Evolutionary conservation across 53 echinoderm and acorn worm species (phyloP).

Genomic region (Luidia sarsii): DNA sequence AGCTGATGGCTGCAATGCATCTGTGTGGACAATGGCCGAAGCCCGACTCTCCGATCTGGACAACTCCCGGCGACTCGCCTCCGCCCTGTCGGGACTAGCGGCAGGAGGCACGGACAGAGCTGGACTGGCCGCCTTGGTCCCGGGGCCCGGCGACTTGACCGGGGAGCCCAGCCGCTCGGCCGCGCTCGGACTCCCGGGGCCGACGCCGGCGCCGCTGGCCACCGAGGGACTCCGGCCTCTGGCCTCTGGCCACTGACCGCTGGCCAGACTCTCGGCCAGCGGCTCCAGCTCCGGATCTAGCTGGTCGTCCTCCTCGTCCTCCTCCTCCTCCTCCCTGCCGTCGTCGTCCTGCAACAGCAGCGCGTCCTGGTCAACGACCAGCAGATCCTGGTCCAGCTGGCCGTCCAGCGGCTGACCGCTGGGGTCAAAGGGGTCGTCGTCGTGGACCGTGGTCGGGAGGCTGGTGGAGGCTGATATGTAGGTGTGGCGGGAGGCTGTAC

Average conservation of each 20-base stretch:
- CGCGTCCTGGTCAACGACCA: conserved; percentile 39
- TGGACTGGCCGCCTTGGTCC: conserved; percentile 16
- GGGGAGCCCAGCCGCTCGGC: neutral
- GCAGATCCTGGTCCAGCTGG: conserved; percentile 18
- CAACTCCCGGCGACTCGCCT: conserved; percentile 5
- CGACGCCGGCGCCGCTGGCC: neutral
- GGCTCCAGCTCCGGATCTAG: neutral
- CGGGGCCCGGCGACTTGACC: conserved; percentile 7
- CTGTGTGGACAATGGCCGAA: neutral
- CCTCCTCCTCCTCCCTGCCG: neutral
- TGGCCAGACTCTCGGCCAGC: conserved; percentile 8
- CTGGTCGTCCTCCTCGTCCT: no score
- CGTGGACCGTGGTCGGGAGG: conserved; percentile 19
- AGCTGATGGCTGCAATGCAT: neutral
- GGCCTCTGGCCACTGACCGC: conserved; percentile 30
- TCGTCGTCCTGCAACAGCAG: neutral
- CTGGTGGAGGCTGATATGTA: conserved; percentile 54
- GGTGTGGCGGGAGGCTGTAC: conserved; percentile 47
- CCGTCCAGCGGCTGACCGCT: neutral
- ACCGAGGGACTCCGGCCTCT: neutral
- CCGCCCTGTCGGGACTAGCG: no score
- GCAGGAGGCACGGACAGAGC: neutral
- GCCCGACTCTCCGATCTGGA: neutral
- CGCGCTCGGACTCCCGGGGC: conserved; percentile 1
- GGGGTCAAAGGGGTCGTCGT: conserved; percentile 14